Base-by-base conservation (phyloP, 2,888 invertebrate genomes). In the Ramazzottius varieornatus region DNA sequence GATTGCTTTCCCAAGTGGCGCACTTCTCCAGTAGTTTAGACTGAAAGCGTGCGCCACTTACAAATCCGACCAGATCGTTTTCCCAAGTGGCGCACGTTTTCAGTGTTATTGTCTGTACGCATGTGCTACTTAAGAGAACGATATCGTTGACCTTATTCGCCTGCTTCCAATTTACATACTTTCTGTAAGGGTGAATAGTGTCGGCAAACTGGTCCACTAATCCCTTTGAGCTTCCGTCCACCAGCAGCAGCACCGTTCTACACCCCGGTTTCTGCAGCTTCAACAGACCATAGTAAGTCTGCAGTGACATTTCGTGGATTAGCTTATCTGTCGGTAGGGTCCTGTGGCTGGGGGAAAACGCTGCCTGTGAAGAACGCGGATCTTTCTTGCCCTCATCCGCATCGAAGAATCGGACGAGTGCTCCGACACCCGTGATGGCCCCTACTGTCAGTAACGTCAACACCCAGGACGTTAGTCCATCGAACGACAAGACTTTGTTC, bases 221-320 rank as follows among this genome's bases (percentile, higher is more conserved):
- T 73, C 86, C 86, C 68, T 86, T 82, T 65, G 87, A 86, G 73
- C 89, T 86, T 74, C 84, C 81, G 77, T 96, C 93, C 1, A 94
- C 85, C 65, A 98, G 79, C 64, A 98, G 76, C 46, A 94, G 83
- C 67, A 98, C 83, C 0, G 94, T 93, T 1, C 94, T 82, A 75
- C 93, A 92, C 0, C 96, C 96, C 0, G 94, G 93, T 75, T 92
- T 92, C 68, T 92, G 79, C 66, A 93, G 78, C 64, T 91, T 82
- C 64, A 98, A 86, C 70, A 98, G 81, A 66, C 91, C 92, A 73
- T 92, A 90, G 75, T 92, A 96, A 67, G 92, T 92, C 78, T 94
- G 93, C 1, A 88, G 87, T 63, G 92, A 80, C 66, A 98, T 79
- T 75, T 96, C 94, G 74, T 94, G 92, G 16, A 54, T 4, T 8